A percentile compares a stretch with the other conserved stretches of the same genome.
Evolutionary conservation across 2,797 vertebrate species (phyloP).

Genomic region (Knipowitschia caucasica): DNA sequence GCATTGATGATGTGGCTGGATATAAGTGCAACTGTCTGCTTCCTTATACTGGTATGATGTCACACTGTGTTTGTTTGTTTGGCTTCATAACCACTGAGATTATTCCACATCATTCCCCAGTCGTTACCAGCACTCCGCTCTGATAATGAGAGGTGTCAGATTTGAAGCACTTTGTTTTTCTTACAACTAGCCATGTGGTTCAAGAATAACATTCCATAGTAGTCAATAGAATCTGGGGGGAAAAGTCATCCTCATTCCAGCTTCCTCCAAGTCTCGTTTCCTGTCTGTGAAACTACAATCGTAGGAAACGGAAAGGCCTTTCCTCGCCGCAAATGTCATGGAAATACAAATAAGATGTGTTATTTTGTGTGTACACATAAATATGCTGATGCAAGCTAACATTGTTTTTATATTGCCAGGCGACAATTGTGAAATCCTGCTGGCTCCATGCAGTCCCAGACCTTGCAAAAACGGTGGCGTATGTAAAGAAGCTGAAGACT

Average conservation of each 20-base stretch:
- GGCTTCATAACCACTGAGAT: conserved; percentile 7
- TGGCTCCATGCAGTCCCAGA: conserved; percentile 85
- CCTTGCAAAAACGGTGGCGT: conserved; percentile 90
- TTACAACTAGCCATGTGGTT: conserved; percentile 37
- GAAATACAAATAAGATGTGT: conserved; percentile 80
- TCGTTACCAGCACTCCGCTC: conserved; percentile 35
- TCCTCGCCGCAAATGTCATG: conserved; percentile 83
- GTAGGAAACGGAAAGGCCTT: conserved; percentile 87
- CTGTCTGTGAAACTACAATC: conserved; percentile 83
- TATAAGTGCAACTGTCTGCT: conserved; percentile 95
- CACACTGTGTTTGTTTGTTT: conserved; percentile 11
- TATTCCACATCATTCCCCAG: too few species aligned
- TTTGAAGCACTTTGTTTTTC: conserved; percentile 55
- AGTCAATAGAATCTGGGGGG: conserved; percentile 52
- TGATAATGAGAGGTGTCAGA: conserved; percentile 38
- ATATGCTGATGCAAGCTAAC: conserved; percentile 14
- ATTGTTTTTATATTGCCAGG: conserved; percentile 66
- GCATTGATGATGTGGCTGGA: conserved; percentile 93
- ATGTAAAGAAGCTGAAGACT: conserved; percentile 89
- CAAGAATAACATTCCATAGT: conserved; percentile 56
- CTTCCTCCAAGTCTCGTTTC: conserved; percentile 83
- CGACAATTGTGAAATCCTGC: conserved; percentile 85
- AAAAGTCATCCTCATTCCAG: conserved; percentile 60
- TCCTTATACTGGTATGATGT: conserved; percentile 88
- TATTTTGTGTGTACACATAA: neutral